phyloP scores from a whole-genome alignment of 2,113 vertebrate genomes.

The Andinoacara biseriatus region DNA sequence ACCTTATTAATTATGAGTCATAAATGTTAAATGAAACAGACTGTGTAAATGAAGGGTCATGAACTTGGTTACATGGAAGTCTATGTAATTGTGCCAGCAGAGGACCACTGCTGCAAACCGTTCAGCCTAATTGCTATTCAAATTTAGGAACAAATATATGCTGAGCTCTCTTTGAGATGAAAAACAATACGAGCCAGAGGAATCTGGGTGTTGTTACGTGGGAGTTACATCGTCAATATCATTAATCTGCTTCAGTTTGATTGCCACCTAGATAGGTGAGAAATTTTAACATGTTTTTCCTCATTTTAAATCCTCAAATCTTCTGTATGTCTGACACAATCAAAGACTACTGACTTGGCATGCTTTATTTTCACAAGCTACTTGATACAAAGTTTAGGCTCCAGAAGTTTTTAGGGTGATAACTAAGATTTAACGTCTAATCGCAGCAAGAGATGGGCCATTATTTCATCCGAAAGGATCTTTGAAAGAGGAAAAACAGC shows the following conservation, averaged over 20 bases:
- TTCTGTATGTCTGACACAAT: not conserved
- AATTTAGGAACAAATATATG: not conserved
- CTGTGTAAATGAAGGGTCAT: conserved; percentile 37
- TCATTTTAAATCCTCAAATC: not conserved
- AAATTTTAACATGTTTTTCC: not conserved
- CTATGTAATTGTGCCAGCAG: conserved; percentile 17
- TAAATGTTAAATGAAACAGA: conserved; percentile 3
- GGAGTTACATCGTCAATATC: not conserved
- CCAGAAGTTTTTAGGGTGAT: not conserved
- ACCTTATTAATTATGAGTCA: conserved; percentile 18
- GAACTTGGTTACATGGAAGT: conserved; percentile 22
- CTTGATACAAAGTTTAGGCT: not conserved
- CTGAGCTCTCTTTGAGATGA: not conserved
- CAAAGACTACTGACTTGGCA: not conserved
- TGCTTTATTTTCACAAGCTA: too few relatives aligned
- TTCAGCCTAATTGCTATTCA: conserved; percentile 5
- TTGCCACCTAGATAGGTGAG: not conserved
- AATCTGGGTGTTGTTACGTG: not conserved
- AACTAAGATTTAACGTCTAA: not conserved
- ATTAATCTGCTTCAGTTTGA: not conserved
- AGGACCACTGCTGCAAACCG: not conserved
- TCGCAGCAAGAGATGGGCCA: not conserved
- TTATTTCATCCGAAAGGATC: not conserved
- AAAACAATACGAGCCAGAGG: not conserved
- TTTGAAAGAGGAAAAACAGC: not conserved